A percentile compares a stretch with the other conserved stretches of the same genome.
These are phyloP conservation scores for Clanis bilineata DNA, from an alignment of 2,888 invertebrate species.

Conservation along the genomic window DNA sequence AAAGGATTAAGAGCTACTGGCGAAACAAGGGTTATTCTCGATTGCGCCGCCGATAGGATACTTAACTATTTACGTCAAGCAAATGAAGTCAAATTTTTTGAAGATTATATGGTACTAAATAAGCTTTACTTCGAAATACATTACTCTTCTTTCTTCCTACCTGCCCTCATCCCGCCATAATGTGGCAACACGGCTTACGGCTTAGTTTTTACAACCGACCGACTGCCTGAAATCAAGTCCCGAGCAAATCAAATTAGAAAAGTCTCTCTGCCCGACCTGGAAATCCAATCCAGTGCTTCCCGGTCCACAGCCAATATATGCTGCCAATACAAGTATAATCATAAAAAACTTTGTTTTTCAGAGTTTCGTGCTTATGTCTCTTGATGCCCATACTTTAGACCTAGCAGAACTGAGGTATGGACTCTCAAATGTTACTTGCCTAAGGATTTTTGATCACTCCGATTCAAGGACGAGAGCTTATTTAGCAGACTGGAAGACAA, in stretches of 20 bases:
- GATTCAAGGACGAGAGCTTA: slow-evolving; percentile 74
- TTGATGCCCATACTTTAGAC: slow-evolving; percentile 86
- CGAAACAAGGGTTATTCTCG: slow-evolving; percentile 88
- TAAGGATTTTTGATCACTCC: slow-evolving; percentile 84
- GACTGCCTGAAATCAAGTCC: no score
- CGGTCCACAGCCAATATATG: no score
- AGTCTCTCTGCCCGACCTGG: no score
- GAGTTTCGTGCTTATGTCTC: slow-evolving; percentile 72
- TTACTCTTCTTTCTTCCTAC: not conserved
- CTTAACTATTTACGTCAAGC: slow-evolving; percentile 88
- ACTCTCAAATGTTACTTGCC: slow-evolving; percentile 86
- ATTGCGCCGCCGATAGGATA: slow-evolving; percentile 87
- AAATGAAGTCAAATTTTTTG: slow-evolving; percentile 91
- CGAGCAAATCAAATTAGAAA: no score
- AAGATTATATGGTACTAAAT: slow-evolving; percentile 86
- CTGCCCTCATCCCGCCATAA: no score
- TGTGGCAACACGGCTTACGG: no score
- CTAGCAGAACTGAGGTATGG: slow-evolving; percentile 83
- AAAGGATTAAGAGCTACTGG: slow-evolving; percentile 88
- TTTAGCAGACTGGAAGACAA: slow-evolving; percentile 73
- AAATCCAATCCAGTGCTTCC: no score
- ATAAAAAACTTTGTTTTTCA: slow-evolving; percentile 34
- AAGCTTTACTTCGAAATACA: not conserved
- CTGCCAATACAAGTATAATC: no score
- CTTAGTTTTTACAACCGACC: no score